Evolutionary conservation across 2,797 vertebrate genomes (phyloP), one percentile per base, ranked within the genome.

Genomic region (Stomatorhinus walkeri): DNA sequence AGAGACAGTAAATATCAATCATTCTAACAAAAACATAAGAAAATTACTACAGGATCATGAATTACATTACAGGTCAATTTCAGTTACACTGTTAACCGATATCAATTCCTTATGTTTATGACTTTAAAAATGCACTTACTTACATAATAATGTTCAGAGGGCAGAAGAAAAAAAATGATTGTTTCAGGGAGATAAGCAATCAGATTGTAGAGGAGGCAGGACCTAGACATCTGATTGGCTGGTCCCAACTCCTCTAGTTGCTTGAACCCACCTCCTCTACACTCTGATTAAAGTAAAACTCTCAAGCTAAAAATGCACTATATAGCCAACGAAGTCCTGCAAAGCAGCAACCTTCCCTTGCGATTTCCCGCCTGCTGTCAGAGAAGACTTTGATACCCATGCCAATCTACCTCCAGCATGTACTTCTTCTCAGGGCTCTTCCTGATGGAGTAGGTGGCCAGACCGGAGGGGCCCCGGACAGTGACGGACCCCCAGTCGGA

Each of bases 391-490:
- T 16, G 32, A 16, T 14, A 46, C 14, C 40, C 79, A 2, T 40
- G 14, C 6, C 16, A 8, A 7, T 93, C 92, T 92, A 99, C 98
- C 97, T 99, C 96, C 81, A 99, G 92, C 4, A 92, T 91, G 90
- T 96, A 97, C 87, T 94, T 94, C 12, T 96, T 97, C 90, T 96
- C 93, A 0, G 91, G 91, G 0, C 95, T 97, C 91, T 94, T 93
- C 92, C 94, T 92, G 46, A 99, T 92, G 7, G 94, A 92, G 85
- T 96, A 94, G n/a, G 94, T 95, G 24, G 95, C 91, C 40, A 97
- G 93, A 0, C 98, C 97, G 0, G 96, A 96, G 19, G 95, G 94
- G 0, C 94, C 95, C 68, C 95, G 96, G 89, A 98, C 93, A 4
- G 96, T 95, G 36, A 99, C 95, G 48, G 96, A 96, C 91, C 96